Evolutionary conservation across 37 sponge, comb jelly and placozoan genomes (phyloP).

Genomic region (Corticium candelabrum): DNA sequence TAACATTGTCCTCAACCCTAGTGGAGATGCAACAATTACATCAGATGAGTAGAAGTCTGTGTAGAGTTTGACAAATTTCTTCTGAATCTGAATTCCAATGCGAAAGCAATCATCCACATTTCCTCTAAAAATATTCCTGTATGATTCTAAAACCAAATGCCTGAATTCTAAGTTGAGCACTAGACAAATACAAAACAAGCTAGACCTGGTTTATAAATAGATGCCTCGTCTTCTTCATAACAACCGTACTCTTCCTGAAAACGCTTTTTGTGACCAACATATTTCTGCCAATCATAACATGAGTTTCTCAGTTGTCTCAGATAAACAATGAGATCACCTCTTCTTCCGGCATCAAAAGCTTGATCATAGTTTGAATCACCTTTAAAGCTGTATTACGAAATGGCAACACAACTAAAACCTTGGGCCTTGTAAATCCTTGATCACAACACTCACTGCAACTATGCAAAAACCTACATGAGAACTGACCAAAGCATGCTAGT

Average conservation of each 20-base stretch:
- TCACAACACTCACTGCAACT: slow-evolving; percentile 50
- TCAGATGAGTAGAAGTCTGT: slow-evolving; percentile 87
- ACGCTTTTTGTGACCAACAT: slow-evolving; percentile 47
- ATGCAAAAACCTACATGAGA: neutral
- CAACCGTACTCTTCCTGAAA: slow-evolving; percentile 54
- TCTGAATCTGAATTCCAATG: slow-evolving; percentile 63
- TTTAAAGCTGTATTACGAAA: slow-evolving; percentile 76
- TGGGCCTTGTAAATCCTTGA: slow-evolving; percentile 92
- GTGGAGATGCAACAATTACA: slow-evolving; percentile 90
- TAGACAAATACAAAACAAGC: neutral
- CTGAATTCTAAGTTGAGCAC: neutral
- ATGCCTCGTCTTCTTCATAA: neutral
- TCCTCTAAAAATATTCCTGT: slow-evolving; percentile 64
- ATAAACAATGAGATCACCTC: too few species aligned
- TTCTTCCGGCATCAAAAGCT: slow-evolving; percentile 42
- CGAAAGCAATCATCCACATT: slow-evolving; percentile 95
- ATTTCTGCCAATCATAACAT: neutral
- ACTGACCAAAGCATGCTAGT: neutral
- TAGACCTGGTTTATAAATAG: neutral
- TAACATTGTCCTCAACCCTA: slow-evolving; percentile 82
- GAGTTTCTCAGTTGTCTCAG: too few species aligned
- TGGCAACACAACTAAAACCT: slow-evolving; percentile 82
- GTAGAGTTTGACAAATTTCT: slow-evolving; percentile 67
- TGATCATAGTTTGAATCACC: slow-evolving; percentile 36
- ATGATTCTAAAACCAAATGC: slow-evolving; percentile 30